Evolutionary conservation across 2,888 invertebrate genomes (phyloP).

Genomic region (Ophion ellenae): DNA sequence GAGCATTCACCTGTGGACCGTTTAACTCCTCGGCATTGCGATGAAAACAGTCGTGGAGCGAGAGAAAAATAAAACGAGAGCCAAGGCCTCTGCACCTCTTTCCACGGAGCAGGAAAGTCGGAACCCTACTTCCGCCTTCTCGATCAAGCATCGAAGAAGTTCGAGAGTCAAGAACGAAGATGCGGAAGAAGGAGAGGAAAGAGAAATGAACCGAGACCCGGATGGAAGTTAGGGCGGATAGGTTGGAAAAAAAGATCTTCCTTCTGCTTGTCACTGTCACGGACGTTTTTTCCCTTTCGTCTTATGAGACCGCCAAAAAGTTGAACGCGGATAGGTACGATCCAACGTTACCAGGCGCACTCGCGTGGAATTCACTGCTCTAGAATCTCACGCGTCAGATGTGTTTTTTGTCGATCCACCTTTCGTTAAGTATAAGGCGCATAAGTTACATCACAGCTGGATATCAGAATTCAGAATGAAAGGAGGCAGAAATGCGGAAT

Average conservation of each 20-base stretch:
- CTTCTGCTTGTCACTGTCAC: constrained; percentile 27
- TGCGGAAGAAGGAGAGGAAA: not conserved
- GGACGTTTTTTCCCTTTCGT: constrained; percentile 14
- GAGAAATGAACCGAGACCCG: constrained; percentile 17
- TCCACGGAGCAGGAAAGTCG: constrained; percentile 28
- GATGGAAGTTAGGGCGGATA: constrained; percentile 4
- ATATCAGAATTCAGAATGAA: constrained; percentile 20
- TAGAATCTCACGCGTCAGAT: constrained; percentile 52
- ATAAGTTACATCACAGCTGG: constrained; percentile 12
- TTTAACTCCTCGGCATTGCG: constrained; percentile 39
- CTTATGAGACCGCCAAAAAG: constrained; percentile 1
- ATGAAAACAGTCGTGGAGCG: constrained; percentile 26
- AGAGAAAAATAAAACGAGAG: constrained; percentile 20
- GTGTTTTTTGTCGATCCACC: constrained; percentile 35
- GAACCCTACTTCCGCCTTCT: constrained; percentile 27
- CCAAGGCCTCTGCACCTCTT: not conserved
- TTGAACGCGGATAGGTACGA: not conserved
- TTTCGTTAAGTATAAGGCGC: constrained; percentile 31
- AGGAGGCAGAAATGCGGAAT: constrained; percentile 23
- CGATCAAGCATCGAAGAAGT: constrained; percentile 42
- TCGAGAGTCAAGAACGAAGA: constrained; percentile 1
- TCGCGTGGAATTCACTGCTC: constrained; percentile 18
- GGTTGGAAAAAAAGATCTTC: constrained; percentile 7
- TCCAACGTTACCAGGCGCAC: constrained; percentile 12
- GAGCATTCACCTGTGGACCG: constrained; percentile 28